These are phyloP conservation scores for Irena cyanogastra DNA, from an alignment of 2,113 vertebrate genomes.

Conservation along the genomic window DNA sequence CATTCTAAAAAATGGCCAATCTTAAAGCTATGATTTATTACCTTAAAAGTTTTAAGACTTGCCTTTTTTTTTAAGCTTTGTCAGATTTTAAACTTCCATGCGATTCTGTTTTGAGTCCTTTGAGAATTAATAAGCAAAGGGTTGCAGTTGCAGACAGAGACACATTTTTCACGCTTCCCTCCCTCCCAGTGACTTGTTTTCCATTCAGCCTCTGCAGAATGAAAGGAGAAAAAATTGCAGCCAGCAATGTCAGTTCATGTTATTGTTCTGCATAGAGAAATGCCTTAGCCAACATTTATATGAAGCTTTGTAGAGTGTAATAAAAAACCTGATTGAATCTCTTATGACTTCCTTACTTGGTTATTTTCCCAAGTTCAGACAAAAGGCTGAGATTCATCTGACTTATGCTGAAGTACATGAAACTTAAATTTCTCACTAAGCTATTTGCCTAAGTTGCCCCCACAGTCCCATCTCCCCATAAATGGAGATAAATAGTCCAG, in stretches of 20 bases:
- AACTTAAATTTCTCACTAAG: neutral
- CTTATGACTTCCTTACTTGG: constrained; percentile 12
- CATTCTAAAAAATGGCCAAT: neutral
- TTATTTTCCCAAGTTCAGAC: constrained; percentile 15
- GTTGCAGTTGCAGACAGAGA: constrained; percentile 33
- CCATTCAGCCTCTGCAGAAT: neutral
- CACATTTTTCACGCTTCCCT: constrained; percentile 28
- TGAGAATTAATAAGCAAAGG: constrained; percentile 37
- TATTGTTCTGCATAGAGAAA: constrained; percentile 36
- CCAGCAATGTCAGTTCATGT: constrained; percentile 6
- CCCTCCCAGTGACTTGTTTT: constrained; percentile 34
- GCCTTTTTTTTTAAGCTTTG: neutral
- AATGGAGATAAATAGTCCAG: neutral
- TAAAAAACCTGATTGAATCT: neutral
- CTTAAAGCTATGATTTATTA: constrained; percentile 36
- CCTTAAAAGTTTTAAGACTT: constrained; percentile 5
- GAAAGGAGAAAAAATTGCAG: neutral
- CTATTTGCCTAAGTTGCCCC: neutral
- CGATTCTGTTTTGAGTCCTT: constrained; percentile 2
- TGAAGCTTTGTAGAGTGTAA: neutral
- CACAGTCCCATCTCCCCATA: neutral
- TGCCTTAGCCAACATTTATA: constrained; percentile 32
- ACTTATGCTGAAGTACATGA: neutral
- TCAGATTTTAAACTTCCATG: constrained; percentile 14
- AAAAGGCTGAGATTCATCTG: neutral